Conservation (phyloP, 2,888 invertebrate genomes). For the Hyppa rectilinea region DNA sequence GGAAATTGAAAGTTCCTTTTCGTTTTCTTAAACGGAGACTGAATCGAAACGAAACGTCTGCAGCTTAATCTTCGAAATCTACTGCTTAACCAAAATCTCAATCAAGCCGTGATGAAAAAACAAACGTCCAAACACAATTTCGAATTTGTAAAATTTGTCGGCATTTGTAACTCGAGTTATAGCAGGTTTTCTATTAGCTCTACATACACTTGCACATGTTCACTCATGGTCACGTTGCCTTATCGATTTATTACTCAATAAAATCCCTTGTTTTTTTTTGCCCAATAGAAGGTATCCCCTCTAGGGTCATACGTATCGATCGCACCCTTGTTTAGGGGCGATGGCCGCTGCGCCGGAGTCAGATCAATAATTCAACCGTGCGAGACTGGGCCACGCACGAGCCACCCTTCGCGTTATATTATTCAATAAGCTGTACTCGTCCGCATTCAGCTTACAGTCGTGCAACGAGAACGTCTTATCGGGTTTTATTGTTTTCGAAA, state of each 20-base stretch:
- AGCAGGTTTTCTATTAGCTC: conserved; percentile 54
- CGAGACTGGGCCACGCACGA: conserved; percentile 65
- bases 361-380: conserved; percentile 82
- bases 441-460: conserved; percentile 71
- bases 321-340: conserved; percentile 78
- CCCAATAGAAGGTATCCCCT: conserved; percentile 66
- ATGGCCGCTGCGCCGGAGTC: conserved; percentile 85
- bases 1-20: neutral
- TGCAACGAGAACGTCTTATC: conserved; percentile 82
- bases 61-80: no score
- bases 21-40: no score
- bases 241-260: conserved; percentile 76
- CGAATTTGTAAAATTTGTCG: conserved; percentile 28
- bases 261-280: conserved; percentile 68
- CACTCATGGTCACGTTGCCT: conserved; percentile 64
- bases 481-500: conserved; percentile 87
- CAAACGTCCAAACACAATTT: conserved; percentile 8
- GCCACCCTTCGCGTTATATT: conserved; percentile 69
- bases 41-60: neutral
- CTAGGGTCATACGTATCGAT: conserved; percentile 64
- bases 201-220: conserved; percentile 62
- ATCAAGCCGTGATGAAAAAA: conserved; percentile 1
- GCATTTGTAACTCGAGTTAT: conserved; percentile 54
- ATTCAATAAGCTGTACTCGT: conserved; percentile 61
- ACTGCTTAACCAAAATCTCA: neutral